Conservation (phyloP, 1,140 invertebrate genomes). For the Drosophila funebris region DNA sequence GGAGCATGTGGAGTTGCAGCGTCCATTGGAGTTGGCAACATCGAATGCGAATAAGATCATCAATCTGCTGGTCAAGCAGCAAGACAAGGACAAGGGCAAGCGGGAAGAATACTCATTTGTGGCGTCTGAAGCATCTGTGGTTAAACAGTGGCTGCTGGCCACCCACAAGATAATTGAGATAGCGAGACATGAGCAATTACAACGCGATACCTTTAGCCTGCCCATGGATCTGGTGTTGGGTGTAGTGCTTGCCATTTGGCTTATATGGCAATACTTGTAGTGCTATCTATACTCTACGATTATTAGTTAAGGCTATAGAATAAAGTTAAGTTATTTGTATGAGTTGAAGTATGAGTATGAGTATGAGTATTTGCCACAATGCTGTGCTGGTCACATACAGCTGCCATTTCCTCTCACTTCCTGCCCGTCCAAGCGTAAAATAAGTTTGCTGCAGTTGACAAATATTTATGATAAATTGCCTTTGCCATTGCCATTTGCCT, state of each 20-base stretch:
- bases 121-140: conserved; percentile 61
- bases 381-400: conserved; percentile 15
- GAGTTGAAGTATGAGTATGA: neutral
- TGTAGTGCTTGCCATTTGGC: conserved; percentile 66
- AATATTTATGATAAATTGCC: conserved; percentile 83
- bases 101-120: conserved; percentile 71
- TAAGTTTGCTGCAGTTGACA: conserved; percentile 78
- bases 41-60: conserved; percentile 68
- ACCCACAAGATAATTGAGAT: conserved; percentile 75
- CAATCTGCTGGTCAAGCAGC: conserved; percentile 68
- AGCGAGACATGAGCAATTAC: conserved; percentile 55
- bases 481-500: conserved; percentile 75
- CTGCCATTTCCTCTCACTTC: conserved; percentile 16
- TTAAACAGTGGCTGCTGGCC: conserved; percentile 75
- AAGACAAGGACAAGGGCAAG: conserved; percentile 52
- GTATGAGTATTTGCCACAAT: neutral
- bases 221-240: conserved; percentile 78
- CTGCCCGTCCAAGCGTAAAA: conserved; percentile 68
- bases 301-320: conserved; percentile 31
- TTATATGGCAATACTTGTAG: conserved; percentile 78
- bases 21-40: conserved; percentile 53
- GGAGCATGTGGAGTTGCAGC: conserved; percentile 72
- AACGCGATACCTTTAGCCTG: conserved; percentile 65
- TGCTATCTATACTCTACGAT: conserved; percentile 8
- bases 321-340: conserved; percentile 72